Evolutionary conservation across 2,888 invertebrate genomes (phyloP), one percentile per base, ranked within the genome.

Genomic region (Limnephilus rhombicus): DNA sequence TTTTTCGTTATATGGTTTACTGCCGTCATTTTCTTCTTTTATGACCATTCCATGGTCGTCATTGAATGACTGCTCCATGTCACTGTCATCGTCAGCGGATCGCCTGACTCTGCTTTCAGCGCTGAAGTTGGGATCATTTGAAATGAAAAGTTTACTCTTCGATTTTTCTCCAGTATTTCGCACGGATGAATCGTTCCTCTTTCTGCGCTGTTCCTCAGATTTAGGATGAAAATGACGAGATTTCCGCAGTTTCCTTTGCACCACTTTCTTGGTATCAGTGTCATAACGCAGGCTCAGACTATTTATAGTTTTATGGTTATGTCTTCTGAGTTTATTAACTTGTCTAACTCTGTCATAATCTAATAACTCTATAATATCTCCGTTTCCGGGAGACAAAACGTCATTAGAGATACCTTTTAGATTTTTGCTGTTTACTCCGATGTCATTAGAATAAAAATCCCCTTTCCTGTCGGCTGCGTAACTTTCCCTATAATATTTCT

Each of bases 251-350:
- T 93, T 93, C 91, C 92, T 94, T 90, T 93, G 92, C 18, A 94
- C 88, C 1, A 93, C 86, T 34, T 90, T 92, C 81, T 92, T 93
- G 24, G 93, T 93, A 0, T 49, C 90, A 7, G 92, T 90, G 80
- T 93, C 93, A 90, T 94, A 93, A 1, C 93, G 90, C n/a, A 93
- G 80, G 86, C 93, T 94, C 29, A 94, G 85, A 85, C 92, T 91
- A 91, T 93, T 94, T 0, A 93, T 92, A 29, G 91, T 90, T 89
- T 92, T 94, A 81, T 94, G 94, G 85, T 93, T 93, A 86, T 93
- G 94, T 91, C 93, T 92, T 82, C 93, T 91, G 11, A 92, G 81
- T 7, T 93, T 92, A 12, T 92, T 93, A 15, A 91, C 90, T 83
- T 92, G 92, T 80, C 92, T 93, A 7, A 93, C 92, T 29, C 80